Evolutionary conservation across 2,797 vertebrate genomes (phyloP).

Genomic region (Chelon labrosus): DNA sequence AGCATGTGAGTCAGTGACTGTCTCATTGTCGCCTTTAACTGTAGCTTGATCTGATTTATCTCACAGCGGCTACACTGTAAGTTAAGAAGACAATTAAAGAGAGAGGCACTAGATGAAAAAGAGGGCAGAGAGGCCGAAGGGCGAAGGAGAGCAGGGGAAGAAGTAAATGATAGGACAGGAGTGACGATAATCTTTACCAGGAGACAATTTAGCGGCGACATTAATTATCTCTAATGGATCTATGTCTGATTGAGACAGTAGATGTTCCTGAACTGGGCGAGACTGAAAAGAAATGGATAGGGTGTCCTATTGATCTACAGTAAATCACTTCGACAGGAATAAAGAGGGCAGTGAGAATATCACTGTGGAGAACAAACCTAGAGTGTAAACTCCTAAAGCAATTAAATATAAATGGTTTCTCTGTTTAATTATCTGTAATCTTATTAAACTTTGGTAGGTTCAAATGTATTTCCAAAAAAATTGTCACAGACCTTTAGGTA

Average conservation of each 20-base stretch:
- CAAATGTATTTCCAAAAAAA: too few species aligned
- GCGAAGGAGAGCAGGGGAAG: background rate
- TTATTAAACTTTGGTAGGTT: background rate
- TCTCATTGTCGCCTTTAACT: constrained; percentile 2
- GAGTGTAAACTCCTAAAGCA: background rate
- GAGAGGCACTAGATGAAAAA: background rate
- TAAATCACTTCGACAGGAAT: constrained; percentile 6
- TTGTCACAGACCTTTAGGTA: background rate
- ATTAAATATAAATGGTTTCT: background rate
- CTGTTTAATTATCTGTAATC: background rate
- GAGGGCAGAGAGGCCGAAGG: background rate
- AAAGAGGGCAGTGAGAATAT: background rate
- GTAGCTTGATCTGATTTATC: constrained; percentile 17
- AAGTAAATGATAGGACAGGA: constrained; percentile 1
- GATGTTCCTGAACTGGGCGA: constrained; percentile 19
- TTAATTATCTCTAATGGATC: constrained; percentile 53
- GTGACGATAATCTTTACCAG: constrained; percentile 30
- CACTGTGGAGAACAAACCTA: background rate
- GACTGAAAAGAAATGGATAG: constrained; percentile 7
- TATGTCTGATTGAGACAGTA: constrained; percentile 37
- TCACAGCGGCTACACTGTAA: background rate
- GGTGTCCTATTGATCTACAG: constrained; percentile 25
- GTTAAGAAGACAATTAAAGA: constrained; percentile 14
- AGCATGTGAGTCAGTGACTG: background rate
- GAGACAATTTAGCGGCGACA: constrained; percentile 31